Evolutionary conservation across 2,797 vertebrate genomes (phyloP), one percentile per base, ranked within the genome.

Genomic region (Peromyscus eremicus): DNA sequence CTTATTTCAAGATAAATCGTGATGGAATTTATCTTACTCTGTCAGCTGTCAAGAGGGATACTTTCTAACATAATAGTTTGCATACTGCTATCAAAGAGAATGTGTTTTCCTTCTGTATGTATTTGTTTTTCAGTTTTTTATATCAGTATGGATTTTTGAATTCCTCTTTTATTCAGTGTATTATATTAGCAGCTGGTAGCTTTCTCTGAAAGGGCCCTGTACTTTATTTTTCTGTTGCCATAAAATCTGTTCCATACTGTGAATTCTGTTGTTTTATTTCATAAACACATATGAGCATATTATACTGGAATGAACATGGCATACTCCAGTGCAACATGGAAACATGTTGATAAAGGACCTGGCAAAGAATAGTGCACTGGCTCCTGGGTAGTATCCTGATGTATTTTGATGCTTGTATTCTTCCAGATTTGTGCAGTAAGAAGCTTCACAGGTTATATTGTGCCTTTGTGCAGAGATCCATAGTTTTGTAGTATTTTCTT

Each of bases 321-420:
- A 55, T 73, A 12, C 80, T 52, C 27, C 62, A 93, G 0, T 80
- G 14, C 70, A 66, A 77, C 46, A 21, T 29, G 60, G 75, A 77
- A 68, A 46, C 27, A 57, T 27, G 46, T 52, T 34, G 29, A 60
- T 40, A 8, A 21, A n/a, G 8, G 29, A 62, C 66, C 34, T 82
- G 55, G 29, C 17, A 62, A 32, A 5, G 10, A 57, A 3, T 7
- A 11, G 23, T 76, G 75, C 34, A 13, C 37, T 2, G 1, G 25
- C 52, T 0, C 17, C 9, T 70, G 13, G 27, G 0, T 57, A 90
- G 11, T 64, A 23, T 49, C 4, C 23, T 81, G 84, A 57, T 52
- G 21, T 55, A 89, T 91, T 87, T 73, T 64, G 29, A 92, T 81
- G 55, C 70, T 94, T 43, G 75, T 2, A 5, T 94, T 86, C 92